Conservation (phyloP, 2,113 vertebrate species). For the Alouatta palliata region DNA sequence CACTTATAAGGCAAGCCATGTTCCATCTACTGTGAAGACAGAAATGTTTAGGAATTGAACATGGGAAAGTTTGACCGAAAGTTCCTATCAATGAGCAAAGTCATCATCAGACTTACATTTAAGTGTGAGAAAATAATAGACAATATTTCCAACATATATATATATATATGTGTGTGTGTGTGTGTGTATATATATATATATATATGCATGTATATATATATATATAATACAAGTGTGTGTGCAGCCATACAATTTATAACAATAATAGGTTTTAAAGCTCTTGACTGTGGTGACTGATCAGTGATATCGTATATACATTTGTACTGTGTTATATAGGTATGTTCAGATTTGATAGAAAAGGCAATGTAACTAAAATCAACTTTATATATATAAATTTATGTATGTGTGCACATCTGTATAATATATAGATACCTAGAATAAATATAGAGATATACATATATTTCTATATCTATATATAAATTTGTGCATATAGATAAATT, state of each 20-base stretch:
- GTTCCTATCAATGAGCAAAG: neutral
- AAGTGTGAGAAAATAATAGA: neutral
- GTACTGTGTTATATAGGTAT: neutral
- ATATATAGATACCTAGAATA: neutral
- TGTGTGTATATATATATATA: no score
- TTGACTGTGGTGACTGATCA: neutral
- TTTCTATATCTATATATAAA: no score
- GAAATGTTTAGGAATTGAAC: neutral
- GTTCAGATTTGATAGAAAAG: neutral
- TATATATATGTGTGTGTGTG: no score
- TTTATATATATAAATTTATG: neutral
- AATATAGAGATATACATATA: no score
- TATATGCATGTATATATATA: accelerated
- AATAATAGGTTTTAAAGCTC: neutral
- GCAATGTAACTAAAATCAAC: neutral
- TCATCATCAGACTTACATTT: neutral
- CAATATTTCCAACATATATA: neutral
- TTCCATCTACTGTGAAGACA: neutral
- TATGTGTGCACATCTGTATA: neutral
- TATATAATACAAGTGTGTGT: neutral
- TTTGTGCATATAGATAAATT: no score
- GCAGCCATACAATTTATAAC: neutral
- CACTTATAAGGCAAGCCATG: conserved; percentile 31
- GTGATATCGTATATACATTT: neutral
- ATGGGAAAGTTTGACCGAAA: neutral